These are phyloP conservation scores for Mionectes macconnelli DNA, from an alignment of 2,113 vertebrate species.

Conservation along the genomic window DNA sequence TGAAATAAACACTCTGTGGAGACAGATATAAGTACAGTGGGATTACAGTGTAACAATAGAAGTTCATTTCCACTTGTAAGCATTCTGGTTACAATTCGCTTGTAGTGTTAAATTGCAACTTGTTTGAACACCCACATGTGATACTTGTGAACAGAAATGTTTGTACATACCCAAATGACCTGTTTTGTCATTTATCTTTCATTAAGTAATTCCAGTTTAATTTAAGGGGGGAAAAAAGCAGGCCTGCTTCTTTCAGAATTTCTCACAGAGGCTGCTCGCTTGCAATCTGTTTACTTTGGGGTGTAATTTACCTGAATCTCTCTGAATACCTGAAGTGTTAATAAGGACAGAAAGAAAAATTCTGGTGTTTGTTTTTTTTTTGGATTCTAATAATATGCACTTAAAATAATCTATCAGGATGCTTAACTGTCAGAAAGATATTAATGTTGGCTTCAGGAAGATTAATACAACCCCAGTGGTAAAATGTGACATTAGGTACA, in stretches of 20 bases:
- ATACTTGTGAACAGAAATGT: not conserved
- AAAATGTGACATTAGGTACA: not conserved
- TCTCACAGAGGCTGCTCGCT: not conserved
- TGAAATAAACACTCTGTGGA: not conserved
- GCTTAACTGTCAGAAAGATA: constrained; percentile 26
- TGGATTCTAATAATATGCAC: not conserved
- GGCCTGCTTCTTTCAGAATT: not conserved
- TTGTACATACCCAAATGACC: constrained; percentile 4
- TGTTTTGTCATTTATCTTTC: constrained; percentile 22
- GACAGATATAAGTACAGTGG: not conserved
- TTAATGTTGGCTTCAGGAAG: constrained; percentile 41
- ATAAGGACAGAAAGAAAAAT: not conserved
- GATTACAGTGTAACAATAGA: not conserved
- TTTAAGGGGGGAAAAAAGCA: not conserved
- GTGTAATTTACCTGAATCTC: not conserved
- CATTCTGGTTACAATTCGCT: constrained; percentile 16
- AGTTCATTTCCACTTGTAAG: not conserved
- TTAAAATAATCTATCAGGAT: constrained; percentile 29
- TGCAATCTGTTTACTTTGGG: not conserved
- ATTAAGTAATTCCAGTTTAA: constrained; percentile 26
- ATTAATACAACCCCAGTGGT: not conserved
- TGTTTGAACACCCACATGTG: not conserved
- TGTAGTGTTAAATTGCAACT: not conserved
- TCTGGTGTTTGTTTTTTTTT: not conserved
- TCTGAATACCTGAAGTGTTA: constrained; percentile 27